These are phyloP conservation scores for Bombylius discolor DNA, from an alignment of 2,888 invertebrate species.

Conservation along the genomic window DNA sequence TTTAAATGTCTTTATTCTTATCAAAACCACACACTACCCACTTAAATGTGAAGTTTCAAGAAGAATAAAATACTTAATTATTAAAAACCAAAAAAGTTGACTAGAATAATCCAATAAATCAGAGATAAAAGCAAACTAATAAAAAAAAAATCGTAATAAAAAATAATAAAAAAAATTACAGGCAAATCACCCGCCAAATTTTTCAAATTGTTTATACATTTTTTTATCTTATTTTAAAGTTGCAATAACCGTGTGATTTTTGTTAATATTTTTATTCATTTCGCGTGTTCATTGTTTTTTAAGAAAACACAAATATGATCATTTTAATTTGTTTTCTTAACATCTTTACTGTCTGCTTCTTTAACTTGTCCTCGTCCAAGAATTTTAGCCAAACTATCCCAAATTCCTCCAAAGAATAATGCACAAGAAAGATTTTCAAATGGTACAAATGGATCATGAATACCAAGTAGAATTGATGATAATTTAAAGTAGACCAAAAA, in stretches of 20 bases:
- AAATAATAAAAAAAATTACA: no score
- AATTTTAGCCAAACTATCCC: constrained; percentile 89
- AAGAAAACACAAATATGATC: neutral
- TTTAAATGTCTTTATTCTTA: neutral
- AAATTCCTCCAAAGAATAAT: constrained; percentile 92
- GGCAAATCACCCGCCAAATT: no score
- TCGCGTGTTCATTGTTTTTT: neutral
- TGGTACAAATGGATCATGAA: constrained; percentile 97
- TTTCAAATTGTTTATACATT: no score
- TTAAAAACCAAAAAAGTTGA: neutral
- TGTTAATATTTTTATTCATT: neutral
- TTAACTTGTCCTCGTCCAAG: constrained; percentile 70
- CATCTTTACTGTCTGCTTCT: constrained; percentile 63
- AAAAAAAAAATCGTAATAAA: no score
- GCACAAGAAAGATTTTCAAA: constrained; percentile 98
- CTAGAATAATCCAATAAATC: constrained; percentile 1
- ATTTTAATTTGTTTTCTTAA: constrained; percentile 66
- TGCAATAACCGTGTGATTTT: constrained; percentile 6
- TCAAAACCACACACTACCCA: neutral
- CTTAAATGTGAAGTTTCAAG: neutral
- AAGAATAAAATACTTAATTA: neutral
- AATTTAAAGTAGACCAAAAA: constrained; percentile 96
- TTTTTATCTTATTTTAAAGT: neutral
- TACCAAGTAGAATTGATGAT: constrained; percentile 88
- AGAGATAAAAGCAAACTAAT: no score